Evolutionary conservation across 2,888 invertebrate species (phyloP), one percentile per base, ranked within the genome.

Genomic region (Cecidostiba fungosa): DNA sequence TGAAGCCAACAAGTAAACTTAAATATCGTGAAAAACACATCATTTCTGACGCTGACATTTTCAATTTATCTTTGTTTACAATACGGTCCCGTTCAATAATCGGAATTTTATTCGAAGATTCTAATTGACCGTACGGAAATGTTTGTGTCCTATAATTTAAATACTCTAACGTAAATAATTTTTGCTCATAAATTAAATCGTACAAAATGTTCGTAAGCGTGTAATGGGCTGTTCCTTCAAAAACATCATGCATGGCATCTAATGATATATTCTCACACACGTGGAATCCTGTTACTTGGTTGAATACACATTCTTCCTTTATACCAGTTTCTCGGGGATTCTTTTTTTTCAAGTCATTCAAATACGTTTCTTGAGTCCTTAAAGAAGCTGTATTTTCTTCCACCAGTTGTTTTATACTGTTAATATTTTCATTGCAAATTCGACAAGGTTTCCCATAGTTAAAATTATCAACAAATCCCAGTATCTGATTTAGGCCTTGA

Each of bases 131-230:
- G 16, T 82, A 59, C n/a, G 74, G 19, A 74, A 86, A 84, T 39
- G 32, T 50, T 73, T 77, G 36, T 39, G 84, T 73, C 66, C 43
- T 81, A 19, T 43, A 10, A 77, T 86, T 86, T n/a, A 86, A 81
- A 76, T 72, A 84, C 19, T 83, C 39, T 43, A 86, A 73, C 16
- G 80, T 59, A 80, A 86, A 85, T 39, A 79, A 39, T 77, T 87
- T 82, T 62, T 85, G 54, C 62, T 85, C 62, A 23, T 78, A 86
- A 81, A 87, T 85, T 50, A 85, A 81, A 47, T 83, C 81, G 23
- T 81, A 47, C 2, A 43, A 72, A 69, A 87, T 78, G 62, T 85
- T 73, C 10, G 81, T 32, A 47, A 85, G 32, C 1, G 73, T 76
- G 62, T 82, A 80, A 80, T 85, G 74, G 26, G 77, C 83, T 19